Base-by-base conservation (phyloP, 1,140 invertebrate genomes). In the Marisa cornuarietis region DNA sequence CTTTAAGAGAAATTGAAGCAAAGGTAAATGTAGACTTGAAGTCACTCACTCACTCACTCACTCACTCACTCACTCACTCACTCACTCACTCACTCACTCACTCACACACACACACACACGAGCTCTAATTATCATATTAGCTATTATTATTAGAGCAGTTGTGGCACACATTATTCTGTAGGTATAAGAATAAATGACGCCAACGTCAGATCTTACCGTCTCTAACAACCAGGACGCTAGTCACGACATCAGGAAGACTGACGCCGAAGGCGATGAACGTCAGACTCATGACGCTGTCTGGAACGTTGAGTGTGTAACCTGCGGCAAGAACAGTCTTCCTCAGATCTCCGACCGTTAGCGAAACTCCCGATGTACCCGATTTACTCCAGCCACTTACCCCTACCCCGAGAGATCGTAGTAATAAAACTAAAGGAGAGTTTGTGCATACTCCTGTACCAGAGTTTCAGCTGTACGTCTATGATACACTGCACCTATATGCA, bases 211-310 rank as follows among this genome's bases (percentile, higher is more conserved):
- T 74, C 82, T 82, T 76, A 87, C 88, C 87, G 78, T 91, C 87
- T 78, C 91, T 88, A 24, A 91, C 89, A 20, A 92, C 92, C 71
- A 92, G 88, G 26, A 92, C 86, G 87, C 91, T 91, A 26, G 92
- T 90, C 77, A 92, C 92, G 4, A 92, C 88, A 85, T 93, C 92
- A 54, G 92, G 92, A 24, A 93, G 88, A 78, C 90, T 91, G n/a
- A 92, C 91, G 51, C 92, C 92, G 83, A 92, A 92, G 0, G 92
- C 92, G 22, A 93, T 85, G 82, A 92, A 90, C n/a, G 92, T 92
- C 24, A 93, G 81, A 11, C 91, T 92, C 88, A 93, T 92, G 51
- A 92, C 92, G 73, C 91, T 91, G 76, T 91, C 92, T 51, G 91
- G 91, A 76, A 93, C 90, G 68, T 86, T 85, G 18, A 91, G 83